These are phyloP conservation scores for Meleagris gallopavo DNA, from an alignment of 2,113 vertebrate species.

Conservation along the genomic window DNA sequence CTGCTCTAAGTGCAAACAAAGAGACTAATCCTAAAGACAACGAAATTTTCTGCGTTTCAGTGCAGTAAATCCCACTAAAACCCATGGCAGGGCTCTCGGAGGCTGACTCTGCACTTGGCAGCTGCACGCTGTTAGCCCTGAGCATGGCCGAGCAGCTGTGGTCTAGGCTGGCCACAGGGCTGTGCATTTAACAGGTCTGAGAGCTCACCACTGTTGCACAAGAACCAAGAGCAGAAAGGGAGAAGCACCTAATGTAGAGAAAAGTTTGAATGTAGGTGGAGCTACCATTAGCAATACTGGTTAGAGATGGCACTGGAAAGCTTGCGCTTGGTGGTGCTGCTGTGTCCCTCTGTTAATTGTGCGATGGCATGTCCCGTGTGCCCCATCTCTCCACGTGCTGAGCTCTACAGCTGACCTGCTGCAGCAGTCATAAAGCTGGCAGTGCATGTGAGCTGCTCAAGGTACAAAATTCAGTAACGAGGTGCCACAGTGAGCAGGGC, in stretches of 20 bases:
- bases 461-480: background rate
- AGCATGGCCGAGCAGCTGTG: constrained; percentile 2
- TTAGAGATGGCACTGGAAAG: background rate
- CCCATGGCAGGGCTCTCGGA: background rate
- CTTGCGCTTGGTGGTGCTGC: background rate
- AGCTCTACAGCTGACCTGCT: background rate
- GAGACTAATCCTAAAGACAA: constrained; percentile 56
- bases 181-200: background rate
- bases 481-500: background rate
- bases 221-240: background rate
- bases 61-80: constrained; percentile 55
- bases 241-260: background rate
- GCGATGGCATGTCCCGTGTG: too few species aligned
- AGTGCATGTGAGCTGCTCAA: background rate
- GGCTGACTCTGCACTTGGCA: background rate
- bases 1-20: background rate
- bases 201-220: background rate
- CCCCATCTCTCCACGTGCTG: background rate
- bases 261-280: background rate
- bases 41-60: constrained; percentile 48
- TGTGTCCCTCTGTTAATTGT: background rate
- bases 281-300: background rate
- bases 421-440: rapidly evolving
- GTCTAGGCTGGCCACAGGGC: background rate
- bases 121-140: background rate